Evolutionary conservation across 2,888 invertebrate species (phyloP), one percentile per base, ranked within the genome.

Genomic region (Harpalus rufipes): DNA sequence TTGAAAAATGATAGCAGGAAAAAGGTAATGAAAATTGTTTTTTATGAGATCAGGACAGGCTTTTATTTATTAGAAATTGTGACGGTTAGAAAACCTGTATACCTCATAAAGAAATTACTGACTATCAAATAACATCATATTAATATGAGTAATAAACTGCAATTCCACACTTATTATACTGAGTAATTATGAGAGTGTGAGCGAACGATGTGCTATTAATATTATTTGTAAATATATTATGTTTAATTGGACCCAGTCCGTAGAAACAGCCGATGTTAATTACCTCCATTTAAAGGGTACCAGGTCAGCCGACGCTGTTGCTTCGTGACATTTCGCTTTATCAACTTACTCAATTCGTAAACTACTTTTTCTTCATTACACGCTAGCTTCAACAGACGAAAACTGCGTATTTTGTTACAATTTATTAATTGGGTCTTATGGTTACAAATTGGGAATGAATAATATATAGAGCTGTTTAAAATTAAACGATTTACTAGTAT

Each of bases 291-390:
- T 68, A 68, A 68, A 68, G 68, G 68, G 68, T 68, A 68, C 32
- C 39, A 39, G 68, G 68, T 68, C 68, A 68, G n/a, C 44, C 44
- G 32, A 32, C 63, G 39, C 39, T 68, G 68, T 68, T 68, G 68
- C 68, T 68, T 68, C 68, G n/a, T 68, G 68, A 68, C 68, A 68
- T 68, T 68, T 68, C 68, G 32, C 14, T 7, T n/a, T 32, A n/a
- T 25, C 39, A 68, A 25, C 12, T 32, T 32, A 32, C 32, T 21
- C 63, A 63, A 63, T 21, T 63, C 25, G 21, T 63, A 63, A 10
- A 68, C 16, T 14, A 59, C n/a, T 59, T 59, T 59, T 59, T 59
- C 59, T 59, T 14, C 59, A 14, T 59, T 59, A 59, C 59, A 59
- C 7, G 14, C 7, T 59, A n/a, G 10, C 10, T 56, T 56, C 12